Percentiles rank a stretch among this genome's conserved stretches.
phyloP scores from a whole-genome alignment of 2,113 vertebrate genomes.

The Megalops atlanticus region DNA sequence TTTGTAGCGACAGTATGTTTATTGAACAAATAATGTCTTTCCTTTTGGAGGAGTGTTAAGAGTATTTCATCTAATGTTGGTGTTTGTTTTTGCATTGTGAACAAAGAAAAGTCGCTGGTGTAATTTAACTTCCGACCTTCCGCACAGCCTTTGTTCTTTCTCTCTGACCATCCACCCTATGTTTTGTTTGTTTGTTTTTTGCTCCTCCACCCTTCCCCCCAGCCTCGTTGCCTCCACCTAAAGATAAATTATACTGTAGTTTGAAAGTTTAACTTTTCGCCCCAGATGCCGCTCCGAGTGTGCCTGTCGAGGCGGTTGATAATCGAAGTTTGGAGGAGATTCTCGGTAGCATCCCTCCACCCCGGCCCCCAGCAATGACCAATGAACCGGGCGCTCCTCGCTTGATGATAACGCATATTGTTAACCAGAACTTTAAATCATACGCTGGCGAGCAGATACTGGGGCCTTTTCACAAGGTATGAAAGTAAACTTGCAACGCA shows the following conservation, averaged over 20 bases:
- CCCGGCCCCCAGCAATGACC: conserved; percentile 95
- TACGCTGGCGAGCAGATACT: conserved; percentile 89
- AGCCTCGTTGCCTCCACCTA: conserved; percentile 56
- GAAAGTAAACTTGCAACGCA: background rate
- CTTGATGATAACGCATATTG: conserved; percentile 97
- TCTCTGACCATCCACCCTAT: conserved; percentile 52
- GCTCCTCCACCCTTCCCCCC: conserved; percentile 60
- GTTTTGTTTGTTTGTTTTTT: conserved; percentile 64
- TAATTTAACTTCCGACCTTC: conserved; percentile 52
- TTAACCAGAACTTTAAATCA: conserved; percentile 98
- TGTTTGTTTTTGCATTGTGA: conserved; percentile 36
- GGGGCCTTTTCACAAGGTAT: conserved; percentile 99
- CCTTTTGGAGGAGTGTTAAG: background rate
- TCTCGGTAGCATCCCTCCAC: conserved; percentile 91
- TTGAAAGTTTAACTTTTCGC: conserved; percentile 63
- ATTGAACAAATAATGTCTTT: background rate
- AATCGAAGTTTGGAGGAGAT: conserved; percentile 94
- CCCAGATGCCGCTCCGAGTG: conserved; percentile 70
- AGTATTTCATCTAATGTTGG: background rate
- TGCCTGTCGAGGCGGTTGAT: conserved; percentile 75
- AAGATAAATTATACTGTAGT: conserved; percentile 52
- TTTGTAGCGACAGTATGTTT: background rate
- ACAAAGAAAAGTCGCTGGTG: conserved; percentile 53
- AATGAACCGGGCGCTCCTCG: conserved; percentile 96
- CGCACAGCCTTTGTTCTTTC: conserved; percentile 48